Evolutionary conservation across 2,797 vertebrate species (phyloP).

Genomic region (Limosa lapponica): DNA sequence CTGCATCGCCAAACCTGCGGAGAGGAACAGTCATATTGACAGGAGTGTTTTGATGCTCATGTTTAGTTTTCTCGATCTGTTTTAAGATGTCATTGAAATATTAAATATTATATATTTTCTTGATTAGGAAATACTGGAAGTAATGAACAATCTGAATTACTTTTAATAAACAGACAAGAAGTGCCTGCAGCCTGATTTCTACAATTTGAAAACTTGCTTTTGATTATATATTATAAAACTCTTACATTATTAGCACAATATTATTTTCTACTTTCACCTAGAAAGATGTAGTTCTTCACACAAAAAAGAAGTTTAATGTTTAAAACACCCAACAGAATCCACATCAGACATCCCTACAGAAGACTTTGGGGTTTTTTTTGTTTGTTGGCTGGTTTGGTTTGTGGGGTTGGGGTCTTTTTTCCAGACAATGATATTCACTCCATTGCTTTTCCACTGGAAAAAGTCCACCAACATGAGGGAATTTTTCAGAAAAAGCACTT

Average conservation of each 20-base stretch:
- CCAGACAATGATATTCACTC: neutral
- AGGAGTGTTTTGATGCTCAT: neutral
- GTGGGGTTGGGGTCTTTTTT: neutral
- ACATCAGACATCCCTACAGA: neutral
- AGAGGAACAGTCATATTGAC: neutral
- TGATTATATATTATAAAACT: neutral
- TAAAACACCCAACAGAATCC: neutral
- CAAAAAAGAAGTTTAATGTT: neutral
- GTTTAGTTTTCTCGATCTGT: fast-evolving
- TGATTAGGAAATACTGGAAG: neutral
- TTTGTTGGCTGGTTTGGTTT: neutral
- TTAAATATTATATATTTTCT: neutral
- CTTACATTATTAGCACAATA: neutral
- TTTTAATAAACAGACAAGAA: neutral
- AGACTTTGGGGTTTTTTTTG: too few species aligned
- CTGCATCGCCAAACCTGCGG: constrained; percentile 91
- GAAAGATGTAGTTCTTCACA: neutral
- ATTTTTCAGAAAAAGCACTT: neutral
- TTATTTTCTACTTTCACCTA: neutral
- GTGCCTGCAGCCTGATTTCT: neutral
- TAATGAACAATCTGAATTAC: neutral
- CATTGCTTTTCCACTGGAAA: neutral
- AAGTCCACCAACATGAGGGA: neutral
- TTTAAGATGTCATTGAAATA: neutral
- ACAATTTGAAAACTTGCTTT: neutral